Base-by-base conservation (phyloP, 2,888 invertebrate species). In the Ellobium chinense region DNA sequence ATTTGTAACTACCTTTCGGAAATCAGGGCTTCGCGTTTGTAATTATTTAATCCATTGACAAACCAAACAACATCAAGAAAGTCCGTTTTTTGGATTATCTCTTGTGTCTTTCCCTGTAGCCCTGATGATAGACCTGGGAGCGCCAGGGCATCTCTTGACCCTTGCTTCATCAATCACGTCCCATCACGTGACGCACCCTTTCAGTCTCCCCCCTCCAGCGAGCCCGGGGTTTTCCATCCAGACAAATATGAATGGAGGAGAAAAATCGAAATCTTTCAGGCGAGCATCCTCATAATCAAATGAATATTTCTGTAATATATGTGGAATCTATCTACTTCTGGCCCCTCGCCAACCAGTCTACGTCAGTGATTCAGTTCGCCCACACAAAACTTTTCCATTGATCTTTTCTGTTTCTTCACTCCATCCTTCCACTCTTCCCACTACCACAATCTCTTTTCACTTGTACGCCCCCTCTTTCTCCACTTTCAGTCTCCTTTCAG, bases 111-210 rank as follows among this genome's bases (percentile, higher is more conserved):
- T n/a, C n/a, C n/a, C n/a, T n/a, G n/a, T 46, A 7, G 9, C 18
- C 46, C 46, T 18, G 46, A 46, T 46, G 46, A 46, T 46, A 46
- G 46, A 46, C 18, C 9, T 46, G 46, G 72, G 54, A 18, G 56
- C 3, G 0, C 2, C 1, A 36, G 69, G 69, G 36, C 39, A 39
- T 58, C 69, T 46, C 63, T 27, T 78, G 65, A 62, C 78, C 65
- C 63, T 34, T 63, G 62, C 37, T 46, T 72, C 66, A 76, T 76
- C 76, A 65, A 72, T 76, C 76, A 76, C 37, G 39, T 56, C 3
- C 36, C 34, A 76, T 76, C 76, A 66, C 76, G 76, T 65, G 76
- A 66, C 31, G 31, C 21, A 63, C 21, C 24, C 39, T 39, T 24
- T 69, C 39, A 69, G 24, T 12, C 34, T 34, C 65, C 24, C 70